Evolutionary conservation across 2,797 vertebrate species (phyloP).

Genomic region (Intellagama lesueurii): DNA sequence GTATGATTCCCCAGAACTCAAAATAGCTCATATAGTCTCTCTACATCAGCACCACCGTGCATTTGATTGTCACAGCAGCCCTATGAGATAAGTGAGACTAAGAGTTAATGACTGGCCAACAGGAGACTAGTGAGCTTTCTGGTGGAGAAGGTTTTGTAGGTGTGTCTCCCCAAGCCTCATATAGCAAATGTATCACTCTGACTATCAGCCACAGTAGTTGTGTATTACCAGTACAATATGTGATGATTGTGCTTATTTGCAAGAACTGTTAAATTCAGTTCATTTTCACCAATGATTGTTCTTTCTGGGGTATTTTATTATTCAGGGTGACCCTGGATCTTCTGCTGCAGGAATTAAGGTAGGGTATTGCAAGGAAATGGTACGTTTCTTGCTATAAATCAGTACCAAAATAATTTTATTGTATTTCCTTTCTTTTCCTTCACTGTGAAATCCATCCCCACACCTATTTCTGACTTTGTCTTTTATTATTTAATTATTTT

Average conservation of each 20-base stretch:
- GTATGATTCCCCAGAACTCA: neutral
- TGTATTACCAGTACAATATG: neutral
- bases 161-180: neutral
- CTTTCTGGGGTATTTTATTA: constrained; percentile 63
- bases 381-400: neutral
- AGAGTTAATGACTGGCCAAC: neutral
- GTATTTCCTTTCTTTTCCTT: constrained; percentile 17
- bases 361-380: constrained; percentile 43
- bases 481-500: constrained; percentile 15
- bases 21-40: neutral
- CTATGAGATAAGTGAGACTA: no score
- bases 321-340: constrained; percentile 94
- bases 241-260: constrained; percentile 6
- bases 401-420: neutral
- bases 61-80: no score
- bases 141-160: neutral
- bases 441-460: neutral
- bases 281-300: constrained; percentile 39
- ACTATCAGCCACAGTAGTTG: no score
- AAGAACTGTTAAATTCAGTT: constrained; percentile 34
- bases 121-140: neutral
- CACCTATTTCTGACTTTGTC: constrained; percentile 29
- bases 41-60: no score
- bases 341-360: constrained; percentile 99
- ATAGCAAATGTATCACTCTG: neutral